A percentile compares a stretch with the other conserved stretches of the same genome.
phyloP scores from a whole-genome alignment of 2,113 vertebrate species.

The Vicugna pacos region DNA sequence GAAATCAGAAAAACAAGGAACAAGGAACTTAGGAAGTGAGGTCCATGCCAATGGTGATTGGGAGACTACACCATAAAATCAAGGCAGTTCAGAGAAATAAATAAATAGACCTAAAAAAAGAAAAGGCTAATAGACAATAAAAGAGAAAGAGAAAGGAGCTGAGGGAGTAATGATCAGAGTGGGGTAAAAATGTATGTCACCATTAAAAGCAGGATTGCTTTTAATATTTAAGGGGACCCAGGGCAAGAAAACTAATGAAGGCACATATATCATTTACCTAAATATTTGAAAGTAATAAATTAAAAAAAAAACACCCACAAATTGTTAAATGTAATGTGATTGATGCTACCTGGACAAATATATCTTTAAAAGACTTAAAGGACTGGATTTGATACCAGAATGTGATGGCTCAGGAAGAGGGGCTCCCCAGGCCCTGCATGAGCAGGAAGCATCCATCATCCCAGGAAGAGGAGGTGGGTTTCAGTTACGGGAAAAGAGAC shows the following conservation, averaged over 20 bases:
- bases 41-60: not conserved
- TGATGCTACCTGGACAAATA: not conserved
- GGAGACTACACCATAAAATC: not conserved
- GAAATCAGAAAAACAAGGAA: not conserved
- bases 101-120: not conserved
- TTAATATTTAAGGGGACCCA: not conserved
- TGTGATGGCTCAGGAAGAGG: not conserved
- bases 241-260: not conserved
- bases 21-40: not conserved
- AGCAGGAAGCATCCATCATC: too few relatives aligned
- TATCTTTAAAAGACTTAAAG: not conserved
- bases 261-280: not conserved
- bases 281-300: not conserved
- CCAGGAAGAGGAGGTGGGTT: too few relatives aligned
- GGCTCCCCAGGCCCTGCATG: not conserved
- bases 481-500: too few relatives aligned
- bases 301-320: not conserved
- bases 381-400: not conserved
- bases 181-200: not conserved
- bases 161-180: not conserved
- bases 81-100: not conserved
- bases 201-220: too few relatives aligned
- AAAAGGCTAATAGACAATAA: not conserved
- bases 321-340: not conserved
- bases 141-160: not conserved